These are phyloP conservation scores for Heterodera schachtii DNA, from an alignment of 1,140 invertebrate species.

Conservation along the genomic window DNA sequence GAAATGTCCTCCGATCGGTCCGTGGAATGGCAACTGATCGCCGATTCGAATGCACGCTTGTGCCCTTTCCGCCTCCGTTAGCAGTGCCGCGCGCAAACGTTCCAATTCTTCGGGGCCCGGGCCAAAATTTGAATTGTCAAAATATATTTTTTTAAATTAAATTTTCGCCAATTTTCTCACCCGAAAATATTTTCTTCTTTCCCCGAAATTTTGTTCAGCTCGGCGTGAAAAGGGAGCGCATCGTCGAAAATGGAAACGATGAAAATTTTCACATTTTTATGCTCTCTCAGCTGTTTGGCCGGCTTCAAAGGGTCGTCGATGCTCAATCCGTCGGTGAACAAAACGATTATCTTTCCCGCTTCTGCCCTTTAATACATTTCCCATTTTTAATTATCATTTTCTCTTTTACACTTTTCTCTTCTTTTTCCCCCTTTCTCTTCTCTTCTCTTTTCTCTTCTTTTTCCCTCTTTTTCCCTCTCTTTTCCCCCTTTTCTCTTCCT, in stretches of 20 bases:
- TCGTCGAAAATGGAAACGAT: slow-evolving; percentile 54
- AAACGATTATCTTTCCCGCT: slow-evolving; percentile 53
- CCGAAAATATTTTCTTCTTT: slow-evolving; percentile 55
- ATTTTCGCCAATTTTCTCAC: slow-evolving; percentile 18
- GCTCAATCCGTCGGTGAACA: slow-evolving; percentile 60
- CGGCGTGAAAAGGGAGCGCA: slow-evolving; percentile 38
- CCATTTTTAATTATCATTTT: no score
- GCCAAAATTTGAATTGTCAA: slow-evolving; percentile 1
- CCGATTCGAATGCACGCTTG: slow-evolving; percentile 58
- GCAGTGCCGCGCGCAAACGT: slow-evolving; percentile 44
- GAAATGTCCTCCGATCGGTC: background rate
- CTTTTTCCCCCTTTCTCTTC: no score
- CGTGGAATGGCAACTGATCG: slow-evolving; percentile 8
- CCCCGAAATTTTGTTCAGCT: slow-evolving; percentile 60
- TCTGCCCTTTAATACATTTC: slow-evolving; percentile 56
- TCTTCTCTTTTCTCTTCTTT: no score
- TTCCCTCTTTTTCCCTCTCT: no score
- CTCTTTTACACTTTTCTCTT: no score
- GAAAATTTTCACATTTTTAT: slow-evolving; percentile 57
- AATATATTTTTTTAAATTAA: slow-evolving; percentile 17
- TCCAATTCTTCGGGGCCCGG: slow-evolving; percentile 48
- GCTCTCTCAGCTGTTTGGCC: slow-evolving; percentile 50
- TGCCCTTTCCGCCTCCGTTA: slow-evolving; percentile 50
- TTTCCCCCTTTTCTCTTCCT: no score
- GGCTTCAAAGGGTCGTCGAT: slow-evolving; percentile 60